phyloP scores from a whole-genome alignment of 2,888 invertebrate genomes.

The Trypoxylon attenuatum region DNA sequence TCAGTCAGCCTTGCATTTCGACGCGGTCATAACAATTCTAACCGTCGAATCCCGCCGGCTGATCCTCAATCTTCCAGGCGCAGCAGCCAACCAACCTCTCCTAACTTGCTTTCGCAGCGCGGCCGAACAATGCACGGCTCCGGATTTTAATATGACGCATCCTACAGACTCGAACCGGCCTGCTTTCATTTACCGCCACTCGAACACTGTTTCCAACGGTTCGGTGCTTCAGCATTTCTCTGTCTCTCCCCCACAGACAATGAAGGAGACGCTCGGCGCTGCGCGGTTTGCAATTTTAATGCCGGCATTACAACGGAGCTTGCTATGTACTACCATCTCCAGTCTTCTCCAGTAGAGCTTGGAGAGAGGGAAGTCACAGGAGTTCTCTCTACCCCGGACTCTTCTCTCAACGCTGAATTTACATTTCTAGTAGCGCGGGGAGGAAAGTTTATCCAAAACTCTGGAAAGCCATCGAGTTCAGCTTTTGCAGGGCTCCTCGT shows the following conservation, averaged over 20 bases:
- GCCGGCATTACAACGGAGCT: constrained; percentile 59
- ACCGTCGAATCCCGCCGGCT: constrained; percentile 3
- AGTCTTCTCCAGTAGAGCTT: constrained; percentile 15
- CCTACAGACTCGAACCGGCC: constrained; percentile 51
- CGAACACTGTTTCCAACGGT: constrained; percentile 39
- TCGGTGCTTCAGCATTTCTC: neutral
- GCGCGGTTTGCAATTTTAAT: constrained; percentile 68
- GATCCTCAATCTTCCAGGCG: constrained; percentile 12
- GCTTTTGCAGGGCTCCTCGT: too few species aligned
- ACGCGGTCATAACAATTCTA: neutral
- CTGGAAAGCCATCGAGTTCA: constrained; percentile 52
- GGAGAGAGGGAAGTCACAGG: too few species aligned
- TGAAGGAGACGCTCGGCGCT: constrained; percentile 30
- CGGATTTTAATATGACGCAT: constrained; percentile 64
- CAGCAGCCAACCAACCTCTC: neutral
- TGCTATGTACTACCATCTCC: constrained; percentile 5
- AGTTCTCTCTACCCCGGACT: too few species aligned
- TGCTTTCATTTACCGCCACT: constrained; percentile 62
- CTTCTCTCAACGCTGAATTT: constrained; percentile 51
- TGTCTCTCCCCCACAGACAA: neutral
- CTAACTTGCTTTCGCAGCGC: constrained; percentile 20
- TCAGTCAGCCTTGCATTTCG: neutral
- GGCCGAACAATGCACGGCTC: constrained; percentile 61
- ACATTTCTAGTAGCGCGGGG: constrained; percentile 49
- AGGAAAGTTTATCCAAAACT: constrained; percentile 63